Percentiles rank a stretch among this genome's conserved stretches.
Evolutionary conservation across 2,113 vertebrate genomes (phyloP).

Genomic region (Furnarius figulus): DNA sequence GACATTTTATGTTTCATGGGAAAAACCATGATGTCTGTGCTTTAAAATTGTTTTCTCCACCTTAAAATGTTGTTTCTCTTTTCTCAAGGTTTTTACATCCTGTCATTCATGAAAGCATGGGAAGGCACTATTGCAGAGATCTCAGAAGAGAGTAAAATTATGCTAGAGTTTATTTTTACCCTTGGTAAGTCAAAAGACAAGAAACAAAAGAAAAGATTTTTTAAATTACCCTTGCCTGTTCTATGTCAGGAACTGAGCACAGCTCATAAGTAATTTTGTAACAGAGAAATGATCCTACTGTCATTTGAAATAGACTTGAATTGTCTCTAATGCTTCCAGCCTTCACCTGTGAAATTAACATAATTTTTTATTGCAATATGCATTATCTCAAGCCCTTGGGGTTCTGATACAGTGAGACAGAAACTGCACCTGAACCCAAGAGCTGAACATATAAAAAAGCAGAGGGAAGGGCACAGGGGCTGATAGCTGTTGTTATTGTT

Average conservation of each 20-base stretch:
- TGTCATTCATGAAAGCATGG: accelerated
- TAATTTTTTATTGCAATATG: not conserved
- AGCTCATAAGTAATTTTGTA: not conserved
- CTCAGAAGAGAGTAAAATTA: not conserved
- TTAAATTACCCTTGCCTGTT: not conserved
- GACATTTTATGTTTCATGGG: not conserved
- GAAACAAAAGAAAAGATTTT: not conserved
- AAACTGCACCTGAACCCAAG: not conserved
- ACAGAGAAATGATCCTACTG: not conserved
- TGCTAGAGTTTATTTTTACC: not conserved
- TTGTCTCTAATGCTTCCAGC: not conserved
- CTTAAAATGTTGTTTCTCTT: not conserved
- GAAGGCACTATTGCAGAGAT: not conserved
- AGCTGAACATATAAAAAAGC: not conserved
- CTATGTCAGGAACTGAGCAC: not conserved
- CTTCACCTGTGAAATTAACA: not conserved
- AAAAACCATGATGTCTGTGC: accelerated
- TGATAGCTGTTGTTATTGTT: not conserved
- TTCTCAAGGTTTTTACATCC: not conserved
- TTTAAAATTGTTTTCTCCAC: not conserved
- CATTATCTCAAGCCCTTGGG: not conserved
- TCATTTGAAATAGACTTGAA: not conserved
- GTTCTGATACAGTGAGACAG: not conserved
- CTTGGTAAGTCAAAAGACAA: not conserved
- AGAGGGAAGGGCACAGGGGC: not conserved